Conservation (phyloP, 2,797 vertebrate genomes). For the Pantherophis vulpinus region DNA sequence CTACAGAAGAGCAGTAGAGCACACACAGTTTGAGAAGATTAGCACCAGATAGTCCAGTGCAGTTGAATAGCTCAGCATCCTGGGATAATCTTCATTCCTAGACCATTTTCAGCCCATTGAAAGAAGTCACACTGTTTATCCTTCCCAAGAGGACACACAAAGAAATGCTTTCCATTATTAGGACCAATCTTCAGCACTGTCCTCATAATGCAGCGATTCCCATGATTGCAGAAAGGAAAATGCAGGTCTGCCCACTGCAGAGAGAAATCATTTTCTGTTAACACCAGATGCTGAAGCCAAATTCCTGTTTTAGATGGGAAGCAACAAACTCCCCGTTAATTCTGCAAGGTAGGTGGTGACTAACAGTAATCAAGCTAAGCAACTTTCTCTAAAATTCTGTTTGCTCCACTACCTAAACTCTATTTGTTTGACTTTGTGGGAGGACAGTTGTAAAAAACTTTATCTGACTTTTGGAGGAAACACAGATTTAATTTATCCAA, state of each 20-base stretch:
- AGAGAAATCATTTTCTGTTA: slow-evolving; percentile 36
- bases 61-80: slow-evolving; percentile 60
- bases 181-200: slow-evolving; percentile 91
- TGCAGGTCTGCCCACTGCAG: slow-evolving; percentile 90
- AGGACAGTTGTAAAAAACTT: slow-evolving; percentile 1
- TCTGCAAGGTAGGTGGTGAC: slow-evolving; percentile 2
- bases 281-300: neutral
- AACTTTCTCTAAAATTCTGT: neutral
- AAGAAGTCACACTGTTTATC: slow-evolving; percentile 90
- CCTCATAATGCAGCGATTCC: slow-evolving; percentile 83
- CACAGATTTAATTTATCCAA: slow-evolving; percentile 2
- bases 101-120: slow-evolving; percentile 81
- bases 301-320: neutral
- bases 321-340: slow-evolving; percentile 1
- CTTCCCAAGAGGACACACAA: slow-evolving; percentile 80
- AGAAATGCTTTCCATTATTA: slow-evolving; percentile 92
- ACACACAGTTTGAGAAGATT: slow-evolving; percentile 23
- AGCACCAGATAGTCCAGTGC: neutral
- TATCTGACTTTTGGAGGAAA: neutral
- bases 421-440: slow-evolving; percentile 16
- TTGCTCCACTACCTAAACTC: slow-evolving; percentile 1
- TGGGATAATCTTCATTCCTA: slow-evolving; percentile 67
- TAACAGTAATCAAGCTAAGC: neutral
- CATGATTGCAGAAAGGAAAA: slow-evolving; percentile 88
- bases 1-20: neutral